Evolutionary conservation across 2,113 vertebrate species (phyloP).

Genomic region (Gallinago undulata): DNA sequence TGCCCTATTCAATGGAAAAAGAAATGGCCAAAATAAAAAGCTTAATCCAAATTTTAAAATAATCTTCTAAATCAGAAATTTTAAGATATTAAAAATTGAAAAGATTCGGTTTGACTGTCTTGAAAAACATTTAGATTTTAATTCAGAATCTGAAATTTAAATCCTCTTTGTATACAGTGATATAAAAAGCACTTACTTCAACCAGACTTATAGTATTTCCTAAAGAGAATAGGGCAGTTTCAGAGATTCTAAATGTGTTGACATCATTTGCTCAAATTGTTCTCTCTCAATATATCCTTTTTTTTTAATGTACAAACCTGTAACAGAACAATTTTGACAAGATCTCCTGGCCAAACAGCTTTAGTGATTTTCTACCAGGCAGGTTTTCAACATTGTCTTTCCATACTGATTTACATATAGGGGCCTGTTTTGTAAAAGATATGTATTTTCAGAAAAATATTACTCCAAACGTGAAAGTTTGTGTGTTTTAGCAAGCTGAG

Average conservation of each 20-base stretch:
- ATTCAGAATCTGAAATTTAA: background rate
- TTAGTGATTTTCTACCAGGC: background rate
- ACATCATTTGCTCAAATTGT: background rate
- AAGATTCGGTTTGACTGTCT: background rate
- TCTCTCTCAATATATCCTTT: background rate
- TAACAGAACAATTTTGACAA: background rate
- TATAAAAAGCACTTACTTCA: background rate
- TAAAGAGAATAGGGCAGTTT: background rate
- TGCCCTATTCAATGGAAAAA: background rate
- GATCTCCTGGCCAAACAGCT: background rate
- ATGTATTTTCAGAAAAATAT: background rate
- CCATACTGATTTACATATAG: background rate
- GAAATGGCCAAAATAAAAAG: background rate
- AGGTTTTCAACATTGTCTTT: background rate
- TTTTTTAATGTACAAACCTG: background rate
- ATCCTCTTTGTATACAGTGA: background rate
- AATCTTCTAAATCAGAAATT: background rate
- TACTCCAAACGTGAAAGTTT: background rate
- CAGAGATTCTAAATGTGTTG: background rate
- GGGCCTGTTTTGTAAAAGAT: background rate
- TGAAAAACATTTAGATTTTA: background rate
- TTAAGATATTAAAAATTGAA: background rate
- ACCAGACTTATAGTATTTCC: background rate
- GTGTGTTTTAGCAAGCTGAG: background rate
- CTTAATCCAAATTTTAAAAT: background rate